phyloP scores from a whole-genome alignment of 2,797 vertebrate genomes.

The Helostoma temminkii region DNA sequence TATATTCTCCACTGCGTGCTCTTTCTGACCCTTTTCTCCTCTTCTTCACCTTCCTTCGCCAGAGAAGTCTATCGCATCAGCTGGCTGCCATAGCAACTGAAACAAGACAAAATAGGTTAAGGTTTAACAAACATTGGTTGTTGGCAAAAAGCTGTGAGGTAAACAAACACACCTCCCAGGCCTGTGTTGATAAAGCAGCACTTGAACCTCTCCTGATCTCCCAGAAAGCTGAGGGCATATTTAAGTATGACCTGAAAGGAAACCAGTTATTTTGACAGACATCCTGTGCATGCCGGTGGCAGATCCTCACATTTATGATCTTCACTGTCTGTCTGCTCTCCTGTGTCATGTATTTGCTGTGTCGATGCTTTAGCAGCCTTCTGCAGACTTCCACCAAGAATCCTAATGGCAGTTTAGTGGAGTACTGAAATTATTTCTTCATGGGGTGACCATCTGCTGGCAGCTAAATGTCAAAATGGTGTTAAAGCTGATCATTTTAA shows the following conservation, averaged over 20 bases:
- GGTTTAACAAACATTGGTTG: constrained; percentile 38
- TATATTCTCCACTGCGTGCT: constrained; percentile 7
- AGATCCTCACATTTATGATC: constrained; percentile 30
- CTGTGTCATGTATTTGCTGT: constrained; percentile 8
- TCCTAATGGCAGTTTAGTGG: constrained; percentile 37
- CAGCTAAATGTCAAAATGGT: constrained; percentile 23
- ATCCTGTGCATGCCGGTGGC: constrained; percentile 3
- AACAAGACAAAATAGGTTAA: constrained; percentile 36
- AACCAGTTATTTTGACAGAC: constrained; percentile 11
- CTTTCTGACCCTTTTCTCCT: constrained; percentile 38
- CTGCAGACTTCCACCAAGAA: constrained; percentile 43
- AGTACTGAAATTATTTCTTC: constrained; percentile 63
- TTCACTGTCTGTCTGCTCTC: constrained; percentile 17
- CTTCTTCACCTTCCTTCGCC: constrained; percentile 13
- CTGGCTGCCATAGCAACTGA: constrained; percentile 66
- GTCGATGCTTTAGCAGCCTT: constrained; percentile 37
- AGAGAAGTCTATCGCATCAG: constrained; percentile 41
- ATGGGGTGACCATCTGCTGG: constrained; percentile 58
- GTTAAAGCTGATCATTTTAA: constrained; percentile 32
- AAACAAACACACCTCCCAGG: constrained; percentile 52
- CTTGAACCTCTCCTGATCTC: constrained; percentile 31
- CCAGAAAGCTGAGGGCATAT: constrained; percentile 19
- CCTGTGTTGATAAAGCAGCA: constrained; percentile 1
- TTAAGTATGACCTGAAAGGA: constrained; percentile 37
- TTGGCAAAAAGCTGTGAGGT: constrained; percentile 27